A percentile compares a stretch with the other conserved stretches of the same genome.
Conservation (phyloP, 2,888 invertebrate species). For the Salpingus planirostris region DNA sequence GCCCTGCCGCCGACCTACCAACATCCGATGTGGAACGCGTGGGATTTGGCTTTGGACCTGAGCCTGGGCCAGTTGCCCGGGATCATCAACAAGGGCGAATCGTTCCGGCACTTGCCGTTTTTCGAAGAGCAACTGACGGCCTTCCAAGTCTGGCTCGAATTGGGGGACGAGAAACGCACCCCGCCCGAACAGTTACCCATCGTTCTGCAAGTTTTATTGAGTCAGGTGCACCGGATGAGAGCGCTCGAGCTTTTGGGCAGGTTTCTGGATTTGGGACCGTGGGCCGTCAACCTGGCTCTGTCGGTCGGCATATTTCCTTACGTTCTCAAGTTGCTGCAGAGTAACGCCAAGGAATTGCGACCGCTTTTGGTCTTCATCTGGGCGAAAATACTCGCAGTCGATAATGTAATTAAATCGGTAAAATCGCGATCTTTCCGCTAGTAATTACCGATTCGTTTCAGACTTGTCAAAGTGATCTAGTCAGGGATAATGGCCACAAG, state of each 20-base stretch:
- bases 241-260: conserved; percentile 89
- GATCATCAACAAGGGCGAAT: conserved; percentile 53
- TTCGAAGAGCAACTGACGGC: conserved; percentile 97
- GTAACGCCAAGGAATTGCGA: conserved; percentile 83
- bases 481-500: conserved; percentile 87
- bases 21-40: conserved; percentile 93
- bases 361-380: conserved; percentile 95
- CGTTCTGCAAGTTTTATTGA: conserved; percentile 77
- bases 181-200: conserved; percentile 96
- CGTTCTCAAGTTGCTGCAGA: conserved; percentile 92
- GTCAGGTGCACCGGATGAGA: conserved; percentile 81
- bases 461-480: conserved; percentile 91
- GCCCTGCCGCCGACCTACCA: conserved; percentile 82
- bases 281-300: conserved; percentile 92
- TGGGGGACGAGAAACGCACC: conserved; percentile 65
- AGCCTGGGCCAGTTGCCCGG: conserved; percentile 84
- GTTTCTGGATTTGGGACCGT: conserved; percentile 90
- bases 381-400: conserved; percentile 97
- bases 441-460: conserved; percentile 41
- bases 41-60: conserved; percentile 95
- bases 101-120: conserved; percentile 75
- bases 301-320: conserved; percentile 99
- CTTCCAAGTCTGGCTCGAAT: conserved; percentile 89
- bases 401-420: conserved; percentile 58
- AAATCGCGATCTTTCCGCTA: not conserved